Conservation (phyloP, 1,140 invertebrate genomes). For the Coenobita brevimanus region DNA sequence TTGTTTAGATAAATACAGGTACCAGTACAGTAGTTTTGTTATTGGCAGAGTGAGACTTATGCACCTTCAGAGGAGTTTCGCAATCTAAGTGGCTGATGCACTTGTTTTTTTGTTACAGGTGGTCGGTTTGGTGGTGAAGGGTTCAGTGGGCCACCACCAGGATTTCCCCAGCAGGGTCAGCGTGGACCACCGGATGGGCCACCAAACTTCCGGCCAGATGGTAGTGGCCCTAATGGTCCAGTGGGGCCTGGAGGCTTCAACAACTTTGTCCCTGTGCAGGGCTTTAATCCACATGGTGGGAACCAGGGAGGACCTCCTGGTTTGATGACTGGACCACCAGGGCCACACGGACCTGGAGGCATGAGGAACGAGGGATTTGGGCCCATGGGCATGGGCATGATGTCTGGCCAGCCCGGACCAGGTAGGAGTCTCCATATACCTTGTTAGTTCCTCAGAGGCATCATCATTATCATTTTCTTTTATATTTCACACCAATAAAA, state of each 20-base stretch:
- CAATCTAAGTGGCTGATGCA: too few species aligned
- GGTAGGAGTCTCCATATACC: too few species aligned
- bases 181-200: slow-evolving; percentile 31
- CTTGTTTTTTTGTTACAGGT: background rate
- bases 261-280: slow-evolving; percentile 50
- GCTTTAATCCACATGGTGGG: slow-evolving; percentile 40
- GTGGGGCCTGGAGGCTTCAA: slow-evolving; percentile 34
- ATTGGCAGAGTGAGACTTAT: too few species aligned
- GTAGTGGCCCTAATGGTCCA: slow-evolving; percentile 21
- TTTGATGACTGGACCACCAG: slow-evolving; percentile 44
- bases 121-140: slow-evolving; percentile 37
- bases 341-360: slow-evolving; percentile 23
- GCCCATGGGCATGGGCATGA: slow-evolving; percentile 49
- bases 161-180: slow-evolving; percentile 24
- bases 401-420: slow-evolving; percentile 38
- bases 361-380: slow-evolving; percentile 45
- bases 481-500: too few species aligned
- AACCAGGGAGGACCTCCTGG: slow-evolving; percentile 23
- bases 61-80: too few species aligned
- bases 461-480: too few species aligned
- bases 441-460: too few species aligned
- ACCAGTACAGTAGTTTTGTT: too few species aligned
- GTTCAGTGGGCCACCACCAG: slow-evolving; percentile 42
- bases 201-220: slow-evolving; percentile 47
- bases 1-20: too few species aligned